These are phyloP conservation scores for Cryptoprocta ferox DNA, from an alignment of 2,797 vertebrate species.

Conservation along the genomic window DNA sequence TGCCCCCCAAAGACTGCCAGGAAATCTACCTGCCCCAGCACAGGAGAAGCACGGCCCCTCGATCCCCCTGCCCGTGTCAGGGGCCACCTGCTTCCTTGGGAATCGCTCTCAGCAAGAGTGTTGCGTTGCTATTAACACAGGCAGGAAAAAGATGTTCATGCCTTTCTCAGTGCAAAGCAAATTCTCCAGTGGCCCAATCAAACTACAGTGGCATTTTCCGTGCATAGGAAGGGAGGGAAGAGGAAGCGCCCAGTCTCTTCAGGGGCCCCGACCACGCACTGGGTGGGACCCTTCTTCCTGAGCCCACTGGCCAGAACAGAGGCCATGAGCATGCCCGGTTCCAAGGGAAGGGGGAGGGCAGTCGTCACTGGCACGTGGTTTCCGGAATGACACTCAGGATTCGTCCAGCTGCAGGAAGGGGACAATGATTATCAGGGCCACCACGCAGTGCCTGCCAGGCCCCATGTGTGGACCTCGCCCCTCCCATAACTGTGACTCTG, in stretches of 20 bases:
- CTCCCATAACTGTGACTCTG: background rate
- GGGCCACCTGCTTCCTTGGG: background rate
- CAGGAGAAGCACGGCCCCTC: background rate
- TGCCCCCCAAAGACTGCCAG: background rate
- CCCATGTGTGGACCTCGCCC: background rate
- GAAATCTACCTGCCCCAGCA: no score
- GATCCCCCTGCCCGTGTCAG: no score
- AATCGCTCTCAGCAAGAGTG: background rate
- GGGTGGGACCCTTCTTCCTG: no score
- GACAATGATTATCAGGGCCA: background rate
- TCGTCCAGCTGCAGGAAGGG: background rate
- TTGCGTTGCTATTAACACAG: no score
- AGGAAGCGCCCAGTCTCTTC: rapidly evolving
- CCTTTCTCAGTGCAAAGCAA: background rate
- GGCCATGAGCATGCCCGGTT: background rate
- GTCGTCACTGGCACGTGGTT: no score
- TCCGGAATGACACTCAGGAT: background rate
- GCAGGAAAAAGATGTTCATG: background rate
- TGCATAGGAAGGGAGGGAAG: no score
- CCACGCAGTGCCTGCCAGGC: no score
- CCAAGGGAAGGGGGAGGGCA: background rate
- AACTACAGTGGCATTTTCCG: background rate
- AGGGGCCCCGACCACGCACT: rapidly evolving
- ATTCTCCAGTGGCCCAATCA: background rate
- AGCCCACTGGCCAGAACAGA: background rate